Evolutionary conservation across 2,888 invertebrate species (phyloP), one percentile per base, ranked within the genome.

Genomic region (Archips xylosteana): DNA sequence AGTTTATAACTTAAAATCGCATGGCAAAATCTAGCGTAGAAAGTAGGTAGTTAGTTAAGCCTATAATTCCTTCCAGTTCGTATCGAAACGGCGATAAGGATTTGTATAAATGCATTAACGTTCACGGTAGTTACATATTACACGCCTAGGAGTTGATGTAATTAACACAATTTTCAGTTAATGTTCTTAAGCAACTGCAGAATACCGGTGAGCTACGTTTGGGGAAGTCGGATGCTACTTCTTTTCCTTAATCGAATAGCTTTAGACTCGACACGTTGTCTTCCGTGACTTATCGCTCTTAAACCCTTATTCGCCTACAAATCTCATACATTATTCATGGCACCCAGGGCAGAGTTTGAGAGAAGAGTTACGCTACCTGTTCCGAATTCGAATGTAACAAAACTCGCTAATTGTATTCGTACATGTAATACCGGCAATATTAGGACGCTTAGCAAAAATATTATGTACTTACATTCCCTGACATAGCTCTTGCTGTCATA

Each of bases 401-500:
- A 81, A 79, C 79, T 81, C 82, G 81, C 82, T 39, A 76, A 74
- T 74, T 64, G 69, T 66, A 70, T 75, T 73, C 70, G 47, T 61
- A 64, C 65, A 76, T 64, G 64, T 61, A 66, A 51, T 60, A n/a
- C 47, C 59, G 51, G 34, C 12, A 51, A 67, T 23, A 63, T 68
- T 78, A 78, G 75, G 77, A 79, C 88, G 90, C 90, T 75, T 74
- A 85, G 89, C 89, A 79, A 77, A 75, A 72, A 75, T 66, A 75
- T 73, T 70, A 74, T 75, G 70, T 75, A 94, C 95, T 95, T 91
- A 97, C 97, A 96, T 93, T 95, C 94, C 84, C 97, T 95, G 82
- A 95, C 94, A 86, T 95, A 95, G 78, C 97, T 96, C 85, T 95
- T 96, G 88, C 96, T 96, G 88, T 97, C 96, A 90, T 96, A 97